phyloP scores from a whole-genome alignment of 1,140 invertebrate species.

The Melanaphis sacchari region DNA sequence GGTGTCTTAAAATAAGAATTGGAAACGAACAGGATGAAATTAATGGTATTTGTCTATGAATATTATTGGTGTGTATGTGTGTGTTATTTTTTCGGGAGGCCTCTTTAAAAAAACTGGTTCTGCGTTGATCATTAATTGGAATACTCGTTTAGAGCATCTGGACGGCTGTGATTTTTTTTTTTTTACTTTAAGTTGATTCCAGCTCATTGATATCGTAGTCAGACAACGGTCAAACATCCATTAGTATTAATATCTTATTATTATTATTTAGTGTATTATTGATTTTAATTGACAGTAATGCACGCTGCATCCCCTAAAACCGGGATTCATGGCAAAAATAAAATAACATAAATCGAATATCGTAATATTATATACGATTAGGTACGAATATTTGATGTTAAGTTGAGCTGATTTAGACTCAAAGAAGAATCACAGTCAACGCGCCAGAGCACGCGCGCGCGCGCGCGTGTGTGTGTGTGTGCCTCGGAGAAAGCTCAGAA shows the following conservation, averaged over 20 bases:
- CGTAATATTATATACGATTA: background rate
- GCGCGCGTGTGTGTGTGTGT: background rate
- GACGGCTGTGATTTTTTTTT: constrained; percentile 13
- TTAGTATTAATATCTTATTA: background rate
- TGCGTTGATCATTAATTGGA: constrained; percentile 53
- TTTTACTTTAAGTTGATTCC: background rate
- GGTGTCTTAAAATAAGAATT: constrained; percentile 35
- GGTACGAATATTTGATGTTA: background rate
- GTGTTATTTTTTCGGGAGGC: constrained; percentile 54
- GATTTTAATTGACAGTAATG: background rate
- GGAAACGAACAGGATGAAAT: constrained; percentile 49
- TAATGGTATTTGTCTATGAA: constrained; percentile 54
- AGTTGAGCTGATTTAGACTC: background rate
- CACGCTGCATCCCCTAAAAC: background rate
- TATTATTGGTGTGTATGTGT: constrained; percentile 23
- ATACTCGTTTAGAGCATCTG: constrained; percentile 39
- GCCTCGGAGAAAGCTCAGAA: constrained; percentile 27
- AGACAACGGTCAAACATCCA: background rate
- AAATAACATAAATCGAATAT: background rate
- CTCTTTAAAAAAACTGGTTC: constrained; percentile 57
- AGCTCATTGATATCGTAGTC: background rate
- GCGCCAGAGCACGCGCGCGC: too few species aligned
- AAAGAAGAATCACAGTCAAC: background rate
- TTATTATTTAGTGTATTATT: background rate
- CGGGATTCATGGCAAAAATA: background rate